phyloP scores from a whole-genome alignment of 30 jellyfish, hydroid and myxozoan genomes.

The Cassiopea andromeda region DNA sequence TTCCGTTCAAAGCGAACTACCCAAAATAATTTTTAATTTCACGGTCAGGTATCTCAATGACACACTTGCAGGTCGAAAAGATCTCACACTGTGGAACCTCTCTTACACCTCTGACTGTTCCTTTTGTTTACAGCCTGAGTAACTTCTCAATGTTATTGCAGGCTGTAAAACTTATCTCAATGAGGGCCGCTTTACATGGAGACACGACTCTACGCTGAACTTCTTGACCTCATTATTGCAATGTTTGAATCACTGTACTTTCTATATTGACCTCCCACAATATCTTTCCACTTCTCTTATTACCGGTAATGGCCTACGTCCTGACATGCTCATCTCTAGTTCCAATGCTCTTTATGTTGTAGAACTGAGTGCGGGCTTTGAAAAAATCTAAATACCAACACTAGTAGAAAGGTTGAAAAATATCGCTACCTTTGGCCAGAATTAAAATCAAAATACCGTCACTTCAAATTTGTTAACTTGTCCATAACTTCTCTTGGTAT shows the following conservation, averaged over 20 bases:
- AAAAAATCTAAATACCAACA: constrained; percentile 17
- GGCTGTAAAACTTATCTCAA: constrained; percentile 51
- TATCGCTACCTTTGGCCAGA: constrained; percentile 1
- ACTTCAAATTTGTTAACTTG: neutral
- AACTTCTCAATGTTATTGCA: constrained; percentile 22
- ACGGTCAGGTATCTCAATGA: constrained; percentile 36
- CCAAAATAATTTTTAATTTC: constrained; percentile 19
- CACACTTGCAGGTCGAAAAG: constrained; percentile 28
- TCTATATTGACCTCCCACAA: constrained; percentile 33
- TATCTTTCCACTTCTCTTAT: constrained; percentile 21
- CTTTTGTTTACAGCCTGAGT: constrained; percentile 38
- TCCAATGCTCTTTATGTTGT: neutral
- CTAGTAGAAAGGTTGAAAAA: neutral
- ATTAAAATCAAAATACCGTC: neutral
- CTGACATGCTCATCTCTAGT: constrained; percentile 23
- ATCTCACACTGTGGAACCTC: constrained; percentile 24
- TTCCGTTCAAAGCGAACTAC: constrained; percentile 35
- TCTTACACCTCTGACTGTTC: constrained; percentile 46
- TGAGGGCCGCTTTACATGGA: constrained; percentile 53
- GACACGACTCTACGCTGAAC: constrained; percentile 37
- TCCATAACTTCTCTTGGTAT: neutral
- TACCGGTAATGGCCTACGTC: constrained; percentile 35
- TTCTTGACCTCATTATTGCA: constrained; percentile 22
- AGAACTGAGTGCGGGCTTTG: constrained; percentile 23
- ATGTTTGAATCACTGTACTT: constrained; percentile 9